Conservation (phyloP, 2,113 vertebrate species). For the Phyllostomus discolor region DNA sequence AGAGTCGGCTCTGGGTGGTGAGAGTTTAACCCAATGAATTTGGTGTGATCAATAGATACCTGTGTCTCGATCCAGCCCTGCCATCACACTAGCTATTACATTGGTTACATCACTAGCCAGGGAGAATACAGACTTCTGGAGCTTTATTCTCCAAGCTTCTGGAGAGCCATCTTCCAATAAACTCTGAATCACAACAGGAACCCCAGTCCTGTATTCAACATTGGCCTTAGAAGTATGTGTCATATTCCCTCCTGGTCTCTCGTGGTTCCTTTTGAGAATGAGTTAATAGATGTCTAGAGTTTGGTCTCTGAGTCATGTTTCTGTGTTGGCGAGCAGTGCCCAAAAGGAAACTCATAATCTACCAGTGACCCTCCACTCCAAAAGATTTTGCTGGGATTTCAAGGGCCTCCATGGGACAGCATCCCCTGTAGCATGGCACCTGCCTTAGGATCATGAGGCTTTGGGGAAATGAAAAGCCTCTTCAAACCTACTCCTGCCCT, state of each 20-base stretch:
- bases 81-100: background rate
- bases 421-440: background rate
- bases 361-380: background rate
- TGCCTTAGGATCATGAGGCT: background rate
- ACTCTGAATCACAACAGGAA: background rate
- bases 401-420: background rate
- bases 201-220: rapidly evolving
- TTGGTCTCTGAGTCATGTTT: background rate
- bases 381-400: background rate
- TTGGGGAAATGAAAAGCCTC: background rate
- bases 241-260: background rate
- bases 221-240: background rate
- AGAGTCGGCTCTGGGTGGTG: background rate
- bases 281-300: background rate
- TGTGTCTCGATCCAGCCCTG: background rate
- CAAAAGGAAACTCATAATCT: background rate
- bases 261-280: background rate
- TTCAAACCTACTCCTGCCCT: background rate
- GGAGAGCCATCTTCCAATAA: background rate
- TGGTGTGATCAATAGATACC: background rate
- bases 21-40: background rate
- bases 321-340: background rate
- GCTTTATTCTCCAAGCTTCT: no score
- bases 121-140: background rate
- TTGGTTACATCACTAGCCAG: background rate